These are phyloP conservation scores for Cichlasoma orientale DNA, from an alignment of 2,797 vertebrate species.

Conservation along the genomic window DNA sequence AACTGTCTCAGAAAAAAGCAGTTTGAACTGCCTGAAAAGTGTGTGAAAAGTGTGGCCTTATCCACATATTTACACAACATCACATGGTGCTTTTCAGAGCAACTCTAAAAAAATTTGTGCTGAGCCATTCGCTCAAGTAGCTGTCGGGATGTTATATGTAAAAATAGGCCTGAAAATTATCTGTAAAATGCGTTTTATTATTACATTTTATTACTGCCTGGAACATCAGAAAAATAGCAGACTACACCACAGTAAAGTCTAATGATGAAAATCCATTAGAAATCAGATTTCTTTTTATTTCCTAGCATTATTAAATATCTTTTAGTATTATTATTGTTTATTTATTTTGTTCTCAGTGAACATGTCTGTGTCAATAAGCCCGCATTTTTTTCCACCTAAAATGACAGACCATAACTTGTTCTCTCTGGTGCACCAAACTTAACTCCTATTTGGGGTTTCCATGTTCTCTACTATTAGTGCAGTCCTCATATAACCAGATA, in stretches of 20 bases:
- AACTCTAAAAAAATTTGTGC: neutral
- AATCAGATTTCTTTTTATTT: neutral
- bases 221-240: neutral
- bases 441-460: conserved; percentile 1
- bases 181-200: neutral
- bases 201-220: neutral
- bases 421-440: neutral
- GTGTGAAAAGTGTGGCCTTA: neutral
- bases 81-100: neutral
- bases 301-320: neutral
- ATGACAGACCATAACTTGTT: neutral
- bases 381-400: neutral
- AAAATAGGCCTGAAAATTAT: neutral
- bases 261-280: neutral
- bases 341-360: neutral
- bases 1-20: conserved; percentile 1
- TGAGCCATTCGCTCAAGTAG: neutral
- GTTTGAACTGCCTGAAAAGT: neutral
- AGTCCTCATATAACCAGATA: conserved; percentile 10
- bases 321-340: neutral
- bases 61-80: neutral
- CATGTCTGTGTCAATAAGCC: neutral
- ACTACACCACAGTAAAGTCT: neutral
- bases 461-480: neutral
- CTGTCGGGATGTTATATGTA: neutral